Conservation (phyloP, 2,113 vertebrate genomes). For the Circaetus cinerascens region DNA sequence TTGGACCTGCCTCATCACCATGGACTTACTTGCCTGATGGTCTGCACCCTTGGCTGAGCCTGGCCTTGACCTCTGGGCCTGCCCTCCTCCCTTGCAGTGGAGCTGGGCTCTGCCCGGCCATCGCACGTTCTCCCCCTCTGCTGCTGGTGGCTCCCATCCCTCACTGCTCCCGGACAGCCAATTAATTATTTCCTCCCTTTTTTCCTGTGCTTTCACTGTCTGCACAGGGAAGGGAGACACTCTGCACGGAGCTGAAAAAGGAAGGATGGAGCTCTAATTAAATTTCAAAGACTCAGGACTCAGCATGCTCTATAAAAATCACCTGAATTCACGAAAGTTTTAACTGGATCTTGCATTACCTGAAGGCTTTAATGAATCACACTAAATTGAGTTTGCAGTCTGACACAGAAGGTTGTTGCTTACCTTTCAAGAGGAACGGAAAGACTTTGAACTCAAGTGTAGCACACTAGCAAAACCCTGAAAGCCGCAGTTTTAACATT, state of each 20-base stretch:
- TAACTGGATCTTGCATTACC: neutral
- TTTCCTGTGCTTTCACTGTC: neutral
- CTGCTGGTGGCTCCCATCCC: neutral
- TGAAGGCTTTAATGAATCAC: neutral
- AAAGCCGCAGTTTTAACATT: neutral
- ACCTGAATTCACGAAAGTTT: neutral
- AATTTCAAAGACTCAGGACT: neutral
- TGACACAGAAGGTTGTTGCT: neutral
- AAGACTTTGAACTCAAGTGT: neutral
- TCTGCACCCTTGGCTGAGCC: neutral
- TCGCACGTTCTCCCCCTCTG: rapidly evolving
- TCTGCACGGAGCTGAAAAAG: neutral
- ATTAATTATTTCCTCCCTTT: neutral
- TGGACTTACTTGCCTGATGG: neutral
- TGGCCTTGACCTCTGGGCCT: neutral
- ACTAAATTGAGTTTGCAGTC: neutral
- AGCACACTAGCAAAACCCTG: neutral
- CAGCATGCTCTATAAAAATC: neutral
- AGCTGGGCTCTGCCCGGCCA: neutral
- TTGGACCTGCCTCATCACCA: neutral
- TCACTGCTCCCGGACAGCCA: neutral
- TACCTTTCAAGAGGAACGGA: neutral
- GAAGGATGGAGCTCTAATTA: neutral
- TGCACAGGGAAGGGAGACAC: neutral
- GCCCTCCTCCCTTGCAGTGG: neutral